Percentiles rank a stretch among this genome's conserved stretches.
Conservation (phyloP, 2,113 vertebrate species). For the Zootoca vivipara region DNA sequence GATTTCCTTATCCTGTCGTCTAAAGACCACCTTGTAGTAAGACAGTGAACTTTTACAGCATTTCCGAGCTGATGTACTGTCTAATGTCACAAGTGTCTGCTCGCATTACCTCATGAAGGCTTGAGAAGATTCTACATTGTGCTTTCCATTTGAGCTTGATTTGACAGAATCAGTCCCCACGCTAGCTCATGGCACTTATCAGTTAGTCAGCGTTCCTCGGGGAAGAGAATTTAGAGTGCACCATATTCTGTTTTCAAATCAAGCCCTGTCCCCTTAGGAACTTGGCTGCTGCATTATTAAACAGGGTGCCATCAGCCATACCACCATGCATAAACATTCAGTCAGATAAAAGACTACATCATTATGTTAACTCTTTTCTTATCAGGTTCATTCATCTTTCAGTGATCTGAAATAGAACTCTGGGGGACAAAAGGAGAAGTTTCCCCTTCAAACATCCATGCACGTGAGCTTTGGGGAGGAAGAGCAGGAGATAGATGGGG, state of each 20-base stretch:
- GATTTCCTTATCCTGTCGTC: slow-evolving; percentile 83
- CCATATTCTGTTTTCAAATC: slow-evolving; percentile 83
- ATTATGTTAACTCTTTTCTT: slow-evolving; percentile 73
- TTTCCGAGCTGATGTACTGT: slow-evolving; percentile 80
- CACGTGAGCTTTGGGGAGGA: background rate
- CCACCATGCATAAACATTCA: slow-evolving; percentile 82
- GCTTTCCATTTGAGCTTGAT: slow-evolving; percentile 83
- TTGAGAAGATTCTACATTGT: slow-evolving; percentile 79
- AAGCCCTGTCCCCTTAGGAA: slow-evolving; percentile 82
- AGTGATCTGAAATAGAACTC: slow-evolving; percentile 25
- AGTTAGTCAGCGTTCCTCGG: slow-evolving; percentile 82
- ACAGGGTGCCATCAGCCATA: slow-evolving; percentile 79
- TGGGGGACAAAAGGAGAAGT: slow-evolving; percentile 35
- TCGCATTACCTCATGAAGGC: slow-evolving; percentile 81
- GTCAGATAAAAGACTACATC: slow-evolving; percentile 74
- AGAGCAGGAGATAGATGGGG: background rate
- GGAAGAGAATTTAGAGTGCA: slow-evolving; percentile 83
- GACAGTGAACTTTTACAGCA: slow-evolving; percentile 79
- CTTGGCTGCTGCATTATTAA: slow-evolving; percentile 82
- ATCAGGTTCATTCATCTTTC: slow-evolving; percentile 47
- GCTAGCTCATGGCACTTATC: slow-evolving; percentile 86
- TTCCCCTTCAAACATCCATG: background rate
- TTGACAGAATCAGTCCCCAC: slow-evolving; percentile 84
- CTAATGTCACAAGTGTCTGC: slow-evolving; percentile 90
- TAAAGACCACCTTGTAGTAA: slow-evolving; percentile 81